These are phyloP conservation scores for Phalacrocorax aristotelis DNA, from an alignment of 2,113 vertebrate species.

Conservation along the genomic window DNA sequence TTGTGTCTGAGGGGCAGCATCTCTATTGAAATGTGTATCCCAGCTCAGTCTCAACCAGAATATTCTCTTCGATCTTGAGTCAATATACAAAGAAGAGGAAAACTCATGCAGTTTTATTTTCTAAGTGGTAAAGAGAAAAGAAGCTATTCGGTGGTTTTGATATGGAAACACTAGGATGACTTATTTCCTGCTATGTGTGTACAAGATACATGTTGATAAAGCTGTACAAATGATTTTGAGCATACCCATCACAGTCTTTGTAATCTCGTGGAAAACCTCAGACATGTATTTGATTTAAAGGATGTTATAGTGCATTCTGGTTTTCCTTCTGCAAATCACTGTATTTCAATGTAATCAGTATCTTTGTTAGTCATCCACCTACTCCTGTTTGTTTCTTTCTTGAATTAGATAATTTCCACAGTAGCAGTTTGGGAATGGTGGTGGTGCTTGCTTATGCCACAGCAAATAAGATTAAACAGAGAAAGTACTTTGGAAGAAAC, in stretches of 20 bases:
- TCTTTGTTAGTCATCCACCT: background rate
- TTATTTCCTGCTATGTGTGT: background rate
- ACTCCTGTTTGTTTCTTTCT: background rate
- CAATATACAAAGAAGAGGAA: background rate
- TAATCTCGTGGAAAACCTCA: background rate
- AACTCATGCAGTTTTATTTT: background rate
- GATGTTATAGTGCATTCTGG: background rate
- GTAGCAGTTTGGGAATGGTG: background rate
- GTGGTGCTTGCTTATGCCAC: background rate
- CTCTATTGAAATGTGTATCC: background rate
- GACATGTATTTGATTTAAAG: background rate
- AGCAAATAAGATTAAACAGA: background rate
- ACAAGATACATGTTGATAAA: background rate
- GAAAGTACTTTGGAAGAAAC: background rate
- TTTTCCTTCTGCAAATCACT: background rate
- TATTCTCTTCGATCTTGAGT: background rate
- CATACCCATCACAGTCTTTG: background rate
- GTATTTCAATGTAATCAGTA: background rate
- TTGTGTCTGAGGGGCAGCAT: constrained; percentile 11
- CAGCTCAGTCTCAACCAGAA: background rate
- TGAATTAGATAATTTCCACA: background rate
- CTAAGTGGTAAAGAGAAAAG: background rate
- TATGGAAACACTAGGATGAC: background rate
- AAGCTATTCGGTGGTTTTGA: background rate
- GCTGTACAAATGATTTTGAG: background rate